A percentile compares a stretch with the other conserved stretches of the same genome.
Evolutionary conservation across 2,888 invertebrate genomes (phyloP).

Genomic region (Tetheella fluctuosa): DNA sequence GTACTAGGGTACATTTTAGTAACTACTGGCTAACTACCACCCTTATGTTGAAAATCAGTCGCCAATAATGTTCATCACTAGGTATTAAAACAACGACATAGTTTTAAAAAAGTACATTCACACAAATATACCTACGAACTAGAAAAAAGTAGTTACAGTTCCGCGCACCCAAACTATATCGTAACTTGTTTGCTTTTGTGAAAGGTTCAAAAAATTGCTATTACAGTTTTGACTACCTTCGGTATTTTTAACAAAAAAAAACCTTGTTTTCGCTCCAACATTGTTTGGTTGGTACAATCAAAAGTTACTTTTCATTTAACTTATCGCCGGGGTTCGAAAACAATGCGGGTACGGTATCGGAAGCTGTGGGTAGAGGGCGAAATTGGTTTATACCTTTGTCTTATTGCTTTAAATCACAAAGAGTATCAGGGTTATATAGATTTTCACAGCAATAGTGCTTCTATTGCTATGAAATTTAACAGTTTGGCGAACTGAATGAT

Average conservation of each 20-base stretch:
- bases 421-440: slow-evolving; percentile 32
- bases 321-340: slow-evolving; percentile 54
- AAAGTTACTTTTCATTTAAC: slow-evolving; percentile 73
- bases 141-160: slow-evolving; percentile 17
- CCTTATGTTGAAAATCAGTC: too few relatives aligned
- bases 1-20: too few relatives aligned
- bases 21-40: too few relatives aligned
- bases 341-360: slow-evolving; percentile 49
- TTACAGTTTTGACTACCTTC: slow-evolving; percentile 41
- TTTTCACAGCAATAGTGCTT: neutral
- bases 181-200: slow-evolving; percentile 42
- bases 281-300: slow-evolving; percentile 58
- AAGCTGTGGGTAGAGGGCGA: slow-evolving; percentile 38
- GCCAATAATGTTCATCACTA: too few relatives aligned
- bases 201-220: slow-evolving; percentile 41
- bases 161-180: slow-evolving; percentile 33
- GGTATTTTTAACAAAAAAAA: slow-evolving; percentile 23
- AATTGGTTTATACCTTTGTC: slow-evolving; percentile 67
- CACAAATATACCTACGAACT: neutral
- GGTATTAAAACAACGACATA: too few relatives aligned
- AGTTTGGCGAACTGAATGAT: too few relatives aligned
- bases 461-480: too few relatives aligned
- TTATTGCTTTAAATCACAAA: slow-evolving; percentile 47
- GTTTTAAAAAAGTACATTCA: too few relatives aligned
- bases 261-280: slow-evolving; percentile 33